Conservation (phyloP, 2,888 invertebrate species). For the Brachynemurus nebulosus region DNA sequence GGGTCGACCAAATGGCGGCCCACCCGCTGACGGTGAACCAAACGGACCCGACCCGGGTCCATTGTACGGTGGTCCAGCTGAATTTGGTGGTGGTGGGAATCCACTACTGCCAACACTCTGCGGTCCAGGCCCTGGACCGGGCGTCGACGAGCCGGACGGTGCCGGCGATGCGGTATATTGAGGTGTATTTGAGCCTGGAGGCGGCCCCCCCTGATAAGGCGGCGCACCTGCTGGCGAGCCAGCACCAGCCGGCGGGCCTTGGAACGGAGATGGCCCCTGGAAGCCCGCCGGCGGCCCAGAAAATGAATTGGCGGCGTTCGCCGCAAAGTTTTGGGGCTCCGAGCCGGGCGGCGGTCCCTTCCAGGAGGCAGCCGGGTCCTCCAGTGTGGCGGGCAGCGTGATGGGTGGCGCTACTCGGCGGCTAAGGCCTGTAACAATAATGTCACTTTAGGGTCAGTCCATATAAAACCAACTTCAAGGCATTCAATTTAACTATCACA, state of each 20-base stretch:
- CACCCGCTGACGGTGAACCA: constrained; percentile 51
- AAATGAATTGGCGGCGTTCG: constrained; percentile 44
- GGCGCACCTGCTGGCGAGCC: constrained; percentile 62
- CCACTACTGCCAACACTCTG: constrained; percentile 36
- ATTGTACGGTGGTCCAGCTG: constrained; percentile 47
- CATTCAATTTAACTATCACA: constrained; percentile 1
- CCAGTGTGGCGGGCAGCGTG: constrained; percentile 58
- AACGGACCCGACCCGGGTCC: constrained; percentile 50
- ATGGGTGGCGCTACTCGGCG: constrained; percentile 56
- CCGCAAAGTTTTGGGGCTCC: constrained; percentile 50
- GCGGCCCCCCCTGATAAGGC: constrained; percentile 55
- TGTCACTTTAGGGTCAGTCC: constrained; percentile 16
- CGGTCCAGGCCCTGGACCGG: constrained; percentile 54
- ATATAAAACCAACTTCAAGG: constrained; percentile 18
- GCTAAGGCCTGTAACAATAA: constrained; percentile 56
- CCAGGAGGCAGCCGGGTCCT: constrained; percentile 64
- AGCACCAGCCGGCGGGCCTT: constrained; percentile 54
- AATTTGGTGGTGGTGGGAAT: constrained; percentile 38
- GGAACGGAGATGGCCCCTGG: constrained; percentile 42
- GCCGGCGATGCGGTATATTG: constrained; percentile 79
- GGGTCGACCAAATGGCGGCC: constrained; percentile 47
- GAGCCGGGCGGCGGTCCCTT: constrained; percentile 58
- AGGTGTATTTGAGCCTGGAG: constrained; percentile 61
- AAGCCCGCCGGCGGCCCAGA: constrained; percentile 42
- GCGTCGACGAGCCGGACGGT: constrained; percentile 69